A percentile compares a stretch with the other conserved stretches of the same genome.
These are phyloP conservation scores for Mola mola DNA, from an alignment of 2,113 vertebrate species.

Conservation along the genomic window DNA sequence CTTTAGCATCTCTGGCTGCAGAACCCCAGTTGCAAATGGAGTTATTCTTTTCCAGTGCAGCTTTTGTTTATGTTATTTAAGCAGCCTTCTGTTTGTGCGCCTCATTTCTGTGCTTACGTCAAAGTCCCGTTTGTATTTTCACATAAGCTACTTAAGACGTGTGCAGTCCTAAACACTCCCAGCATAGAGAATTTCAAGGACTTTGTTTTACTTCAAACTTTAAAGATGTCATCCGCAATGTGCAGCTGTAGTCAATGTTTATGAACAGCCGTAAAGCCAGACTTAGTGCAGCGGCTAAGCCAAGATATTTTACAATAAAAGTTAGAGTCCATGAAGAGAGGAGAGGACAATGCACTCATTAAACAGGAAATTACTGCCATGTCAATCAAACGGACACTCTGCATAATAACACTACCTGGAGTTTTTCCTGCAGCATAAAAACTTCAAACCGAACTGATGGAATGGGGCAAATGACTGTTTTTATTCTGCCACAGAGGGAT, in stretches of 20 bases:
- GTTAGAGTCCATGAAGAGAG: conserved; percentile 75
- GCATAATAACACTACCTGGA: conserved; percentile 49
- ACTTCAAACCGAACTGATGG: conserved; percentile 17
- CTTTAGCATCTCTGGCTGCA: neutral
- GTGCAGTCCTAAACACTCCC: conserved; percentile 10
- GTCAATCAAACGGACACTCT: conserved; percentile 58
- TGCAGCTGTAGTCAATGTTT: conserved; percentile 71
- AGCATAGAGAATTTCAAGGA: conserved; percentile 51
- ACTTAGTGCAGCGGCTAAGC: conserved; percentile 73
- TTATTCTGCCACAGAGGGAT: conserved; percentile 9
- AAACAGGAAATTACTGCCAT: conserved; percentile 71
- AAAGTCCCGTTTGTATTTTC: too few relatives aligned
- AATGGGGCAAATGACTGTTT: conserved; percentile 15
- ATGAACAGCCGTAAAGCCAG: conserved; percentile 77
- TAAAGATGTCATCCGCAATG: conserved; percentile 61
- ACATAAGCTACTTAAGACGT: conserved; percentile 3
- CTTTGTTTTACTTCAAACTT: conserved; percentile 70
- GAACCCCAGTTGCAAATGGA: neutral
- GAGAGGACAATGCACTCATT: conserved; percentile 73
- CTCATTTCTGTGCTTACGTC: conserved; percentile 1
- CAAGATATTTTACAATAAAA: conserved; percentile 79
- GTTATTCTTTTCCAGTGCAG: conserved; percentile 1
- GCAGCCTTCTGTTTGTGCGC: neutral
- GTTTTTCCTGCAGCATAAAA: conserved; percentile 36
- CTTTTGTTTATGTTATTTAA: conserved; percentile 4